A percentile compares a stretch with the other conserved stretches of the same genome.
Evolutionary conservation across 2,888 invertebrate species (phyloP).

Genomic region (Conus canariensis): DNA sequence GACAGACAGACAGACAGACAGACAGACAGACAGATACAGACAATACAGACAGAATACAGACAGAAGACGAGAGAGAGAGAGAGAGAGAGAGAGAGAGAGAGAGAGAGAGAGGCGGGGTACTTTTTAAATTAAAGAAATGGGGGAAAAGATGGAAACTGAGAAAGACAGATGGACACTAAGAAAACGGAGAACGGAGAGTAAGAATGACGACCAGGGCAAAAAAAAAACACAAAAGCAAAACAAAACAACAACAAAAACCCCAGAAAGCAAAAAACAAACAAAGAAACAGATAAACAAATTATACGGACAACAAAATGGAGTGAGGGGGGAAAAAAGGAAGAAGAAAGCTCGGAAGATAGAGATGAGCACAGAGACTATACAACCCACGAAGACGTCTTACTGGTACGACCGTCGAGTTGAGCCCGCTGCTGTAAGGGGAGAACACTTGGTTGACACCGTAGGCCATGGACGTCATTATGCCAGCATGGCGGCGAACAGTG

Average conservation of each 20-base stretch:
- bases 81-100: too few relatives aligned
- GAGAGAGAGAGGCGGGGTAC: too few relatives aligned
- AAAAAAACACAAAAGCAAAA: background rate
- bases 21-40: too few relatives aligned
- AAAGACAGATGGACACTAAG: background rate
- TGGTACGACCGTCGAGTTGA: constrained; percentile 6
- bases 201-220: background rate
- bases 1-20: too few relatives aligned
- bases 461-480: constrained; percentile 61
- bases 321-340: background rate
- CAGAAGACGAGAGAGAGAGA: too few relatives aligned
- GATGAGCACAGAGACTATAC: too few relatives aligned
- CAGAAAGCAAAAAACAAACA: background rate
- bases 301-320: too few relatives aligned
- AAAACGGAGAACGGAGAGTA: background rate
- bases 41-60: too few relatives aligned
- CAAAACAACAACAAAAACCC: background rate
- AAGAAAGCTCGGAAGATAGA: background rate
- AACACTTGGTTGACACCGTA: constrained; percentile 59
- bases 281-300: background rate
- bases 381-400: background rate
- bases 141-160: too few relatives aligned
- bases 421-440: background rate
- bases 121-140: background rate
- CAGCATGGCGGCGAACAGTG: constrained; percentile 56